Evolutionary conservation across 2,797 vertebrate species (phyloP).

Genomic region (Tinamus major): DNA sequence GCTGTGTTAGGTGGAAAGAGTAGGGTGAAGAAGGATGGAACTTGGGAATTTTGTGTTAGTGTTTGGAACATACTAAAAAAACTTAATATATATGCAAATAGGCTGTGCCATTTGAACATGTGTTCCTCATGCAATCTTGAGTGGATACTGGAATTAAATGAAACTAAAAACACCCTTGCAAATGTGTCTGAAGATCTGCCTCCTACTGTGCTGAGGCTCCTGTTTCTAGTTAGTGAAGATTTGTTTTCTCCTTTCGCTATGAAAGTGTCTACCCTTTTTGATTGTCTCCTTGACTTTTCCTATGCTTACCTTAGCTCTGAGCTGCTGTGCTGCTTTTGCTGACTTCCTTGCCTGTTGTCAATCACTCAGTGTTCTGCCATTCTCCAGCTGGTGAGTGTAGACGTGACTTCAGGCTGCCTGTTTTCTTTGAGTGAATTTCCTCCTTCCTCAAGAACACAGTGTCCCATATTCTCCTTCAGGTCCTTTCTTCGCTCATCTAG

Average conservation of each 20-base stretch:
- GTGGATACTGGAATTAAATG: slow-evolving; percentile 28
- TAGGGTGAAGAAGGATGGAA: background rate
- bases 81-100: slow-evolving; percentile 22
- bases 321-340: background rate
- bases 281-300: background rate
- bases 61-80: background rate
- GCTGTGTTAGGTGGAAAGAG: background rate
- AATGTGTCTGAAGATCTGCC: background rate
- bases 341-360: background rate
- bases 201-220: slow-evolving; percentile 29
- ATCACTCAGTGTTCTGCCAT: background rate
- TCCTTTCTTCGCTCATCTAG: background rate
- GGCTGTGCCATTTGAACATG: slow-evolving; percentile 20
- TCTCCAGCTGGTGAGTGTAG: background rate
- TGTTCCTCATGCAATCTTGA: slow-evolving; percentile 6
- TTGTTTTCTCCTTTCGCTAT: background rate
- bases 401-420: background rate
- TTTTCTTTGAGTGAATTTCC: background rate
- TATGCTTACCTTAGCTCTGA: background rate
- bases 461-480: background rate
- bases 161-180: slow-evolving; percentile 33
- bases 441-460: background rate
- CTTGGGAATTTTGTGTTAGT: background rate
- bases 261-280: background rate
- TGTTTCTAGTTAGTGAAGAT: slow-evolving; percentile 30